A percentile compares a stretch with the other conserved stretches of the same genome.
Conservation (phyloP, 2,888 invertebrate genomes). For the Hydrotaea diabolus region DNA sequence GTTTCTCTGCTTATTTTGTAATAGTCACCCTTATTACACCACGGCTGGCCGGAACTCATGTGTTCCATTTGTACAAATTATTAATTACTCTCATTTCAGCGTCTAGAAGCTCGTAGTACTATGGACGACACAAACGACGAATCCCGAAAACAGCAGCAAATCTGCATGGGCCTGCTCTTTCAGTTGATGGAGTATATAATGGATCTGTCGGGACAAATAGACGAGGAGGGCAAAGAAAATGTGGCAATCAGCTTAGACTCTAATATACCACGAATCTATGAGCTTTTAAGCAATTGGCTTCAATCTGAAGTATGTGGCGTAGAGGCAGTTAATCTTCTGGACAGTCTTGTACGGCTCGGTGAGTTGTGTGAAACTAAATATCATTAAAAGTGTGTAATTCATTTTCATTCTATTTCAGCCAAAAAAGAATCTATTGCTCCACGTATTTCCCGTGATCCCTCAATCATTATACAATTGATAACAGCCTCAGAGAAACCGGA, state of each 20-base stretch:
- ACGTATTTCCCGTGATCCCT: constrained; percentile 74
- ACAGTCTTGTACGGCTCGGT: constrained; percentile 73
- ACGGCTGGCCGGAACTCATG: too few relatives aligned
- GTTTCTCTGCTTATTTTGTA: too few relatives aligned
- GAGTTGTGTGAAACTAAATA: background rate
- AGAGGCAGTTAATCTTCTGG: constrained; percentile 75
- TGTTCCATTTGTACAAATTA: too few relatives aligned
- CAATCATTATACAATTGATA: constrained; percentile 74
- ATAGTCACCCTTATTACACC: too few relatives aligned
- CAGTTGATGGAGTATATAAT: constrained; percentile 75
- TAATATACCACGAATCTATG: constrained; percentile 75
- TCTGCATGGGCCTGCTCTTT: constrained; percentile 75
- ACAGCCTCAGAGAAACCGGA: constrained; percentile 74
- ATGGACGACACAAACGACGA: constrained; percentile 77
- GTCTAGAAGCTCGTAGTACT: constrained; percentile 44
- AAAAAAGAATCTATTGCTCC: constrained; percentile 69
- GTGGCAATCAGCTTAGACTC: constrained; percentile 75
- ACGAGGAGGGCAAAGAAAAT: constrained; percentile 70
- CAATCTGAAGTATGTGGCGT: constrained; percentile 75
- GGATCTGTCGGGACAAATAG: constrained; percentile 70
- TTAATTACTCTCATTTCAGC: constrained; percentile 23
- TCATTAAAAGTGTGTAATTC: background rate
- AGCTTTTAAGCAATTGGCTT: constrained; percentile 75
- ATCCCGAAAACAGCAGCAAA: constrained; percentile 75
- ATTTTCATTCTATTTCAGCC: constrained; percentile 50